Conservation (phyloP, 2,113 vertebrate species). For the Neolamprologus modestus region DNA sequence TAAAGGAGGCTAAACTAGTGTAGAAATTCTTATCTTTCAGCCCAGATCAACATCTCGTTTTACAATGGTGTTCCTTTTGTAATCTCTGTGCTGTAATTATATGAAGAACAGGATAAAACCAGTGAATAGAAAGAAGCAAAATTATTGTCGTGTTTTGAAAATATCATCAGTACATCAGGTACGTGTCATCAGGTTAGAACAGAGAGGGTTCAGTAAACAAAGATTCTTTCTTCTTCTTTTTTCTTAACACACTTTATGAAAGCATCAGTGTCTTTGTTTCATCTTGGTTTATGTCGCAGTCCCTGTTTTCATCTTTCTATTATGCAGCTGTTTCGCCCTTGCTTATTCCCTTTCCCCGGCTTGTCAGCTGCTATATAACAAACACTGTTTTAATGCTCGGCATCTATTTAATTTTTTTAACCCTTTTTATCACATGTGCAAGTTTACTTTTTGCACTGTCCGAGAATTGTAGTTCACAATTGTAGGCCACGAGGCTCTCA, state of each 20-base stretch:
- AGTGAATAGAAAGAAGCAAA: background rate
- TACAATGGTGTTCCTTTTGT: rapidly evolving
- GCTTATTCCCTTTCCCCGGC: background rate
- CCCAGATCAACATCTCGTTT: background rate
- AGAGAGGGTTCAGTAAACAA: background rate
- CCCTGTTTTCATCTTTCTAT: background rate
- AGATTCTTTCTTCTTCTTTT: background rate
- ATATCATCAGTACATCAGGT: background rate
- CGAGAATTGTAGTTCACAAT: background rate
- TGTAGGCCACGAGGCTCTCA: background rate
- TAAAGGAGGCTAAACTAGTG: background rate
- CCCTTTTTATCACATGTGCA: background rate
- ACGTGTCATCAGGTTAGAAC: background rate
- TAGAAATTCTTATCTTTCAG: background rate
- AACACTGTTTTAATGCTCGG: background rate
- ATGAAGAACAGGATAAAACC: background rate
- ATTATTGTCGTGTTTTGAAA: rapidly evolving
- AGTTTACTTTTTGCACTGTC: background rate
- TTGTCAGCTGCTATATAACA: background rate
- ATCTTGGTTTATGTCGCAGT: background rate
- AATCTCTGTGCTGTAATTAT: background rate
- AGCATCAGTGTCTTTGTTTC: background rate
- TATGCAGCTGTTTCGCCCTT: background rate
- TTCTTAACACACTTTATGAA: background rate
- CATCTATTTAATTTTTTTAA: background rate